These are phyloP conservation scores for Atrichornis clamosus DNA, from an alignment of 2,113 vertebrate species.

Conservation along the genomic window DNA sequence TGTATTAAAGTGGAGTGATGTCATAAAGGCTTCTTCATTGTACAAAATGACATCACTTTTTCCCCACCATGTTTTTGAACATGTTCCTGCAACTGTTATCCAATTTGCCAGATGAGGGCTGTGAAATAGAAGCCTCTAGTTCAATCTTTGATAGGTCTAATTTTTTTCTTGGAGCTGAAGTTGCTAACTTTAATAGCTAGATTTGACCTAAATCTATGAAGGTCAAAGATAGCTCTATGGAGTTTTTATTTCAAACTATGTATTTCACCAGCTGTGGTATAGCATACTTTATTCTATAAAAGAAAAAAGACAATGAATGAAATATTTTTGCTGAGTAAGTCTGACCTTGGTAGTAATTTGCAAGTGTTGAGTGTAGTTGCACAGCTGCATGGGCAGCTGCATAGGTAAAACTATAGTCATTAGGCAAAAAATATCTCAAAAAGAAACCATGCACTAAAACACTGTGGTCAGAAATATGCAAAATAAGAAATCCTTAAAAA, in stretches of 20 bases:
- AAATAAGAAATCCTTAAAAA: neutral
- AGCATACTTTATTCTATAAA: neutral
- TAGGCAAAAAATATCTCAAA: neutral
- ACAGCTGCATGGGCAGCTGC: neutral
- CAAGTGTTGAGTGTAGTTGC: neutral
- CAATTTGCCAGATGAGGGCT: neutral
- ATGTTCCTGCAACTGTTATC: neutral
- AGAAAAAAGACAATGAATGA: neutral
- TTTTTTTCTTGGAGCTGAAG: neutral
- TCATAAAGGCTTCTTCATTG: neutral
- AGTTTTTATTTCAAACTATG: neutral
- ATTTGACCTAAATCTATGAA: constrained; percentile 11
- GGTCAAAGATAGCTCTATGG: neutral
- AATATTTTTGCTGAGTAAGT: neutral
- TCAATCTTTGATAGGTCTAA: neutral
- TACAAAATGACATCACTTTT: neutral
- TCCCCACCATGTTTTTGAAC: neutral
- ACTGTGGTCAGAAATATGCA: neutral
- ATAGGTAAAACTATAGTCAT: neutral
- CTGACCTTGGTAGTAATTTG: neutral
- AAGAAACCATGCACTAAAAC: neutral
- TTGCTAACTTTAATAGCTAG: neutral
- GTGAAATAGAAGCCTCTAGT: neutral
- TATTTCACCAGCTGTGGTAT: neutral
- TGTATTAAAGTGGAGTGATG: neutral